Evolutionary conservation across 2,888 invertebrate genomes (phyloP).

Genomic region (Oligia fasciuncula): DNA sequence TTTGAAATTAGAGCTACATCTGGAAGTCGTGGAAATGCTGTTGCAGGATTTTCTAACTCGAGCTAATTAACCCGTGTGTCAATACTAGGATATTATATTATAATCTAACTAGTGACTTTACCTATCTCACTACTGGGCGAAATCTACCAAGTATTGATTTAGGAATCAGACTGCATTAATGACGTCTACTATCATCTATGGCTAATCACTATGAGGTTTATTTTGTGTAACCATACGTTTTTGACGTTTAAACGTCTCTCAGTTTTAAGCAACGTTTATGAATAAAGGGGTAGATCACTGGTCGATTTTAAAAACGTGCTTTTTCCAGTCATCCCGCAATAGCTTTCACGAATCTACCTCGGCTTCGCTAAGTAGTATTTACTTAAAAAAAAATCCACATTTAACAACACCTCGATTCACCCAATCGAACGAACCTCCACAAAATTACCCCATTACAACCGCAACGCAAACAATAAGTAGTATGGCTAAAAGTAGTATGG

Average conservation of each 20-base stretch:
- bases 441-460: constrained; percentile 33
- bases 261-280: no score
- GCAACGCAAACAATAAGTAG: constrained; percentile 42
- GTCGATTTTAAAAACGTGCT: neutral
- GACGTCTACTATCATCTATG: neutral
- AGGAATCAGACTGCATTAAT: neutral
- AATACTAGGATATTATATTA: no score
- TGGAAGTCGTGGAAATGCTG: neutral
- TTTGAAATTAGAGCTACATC: neutral
- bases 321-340: neutral
- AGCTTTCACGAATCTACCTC: neutral
- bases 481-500: constrained; percentile 12
- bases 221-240: no score
- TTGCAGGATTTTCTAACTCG: neutral
- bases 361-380: neutral
- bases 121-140: neutral
- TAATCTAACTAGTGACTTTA: neutral
- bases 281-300: neutral
- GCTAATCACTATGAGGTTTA: no score
- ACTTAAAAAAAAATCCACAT: neutral
- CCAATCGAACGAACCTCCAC: constrained; percentile 18
- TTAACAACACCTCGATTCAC: constrained; percentile 7
- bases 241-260: no score
- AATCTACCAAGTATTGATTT: neutral
- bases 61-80: neutral